Evolutionary conservation across 1,140 invertebrate species (phyloP), one percentile per base, ranked within the genome.

Genomic region (Nasonia vitripennis): DNA sequence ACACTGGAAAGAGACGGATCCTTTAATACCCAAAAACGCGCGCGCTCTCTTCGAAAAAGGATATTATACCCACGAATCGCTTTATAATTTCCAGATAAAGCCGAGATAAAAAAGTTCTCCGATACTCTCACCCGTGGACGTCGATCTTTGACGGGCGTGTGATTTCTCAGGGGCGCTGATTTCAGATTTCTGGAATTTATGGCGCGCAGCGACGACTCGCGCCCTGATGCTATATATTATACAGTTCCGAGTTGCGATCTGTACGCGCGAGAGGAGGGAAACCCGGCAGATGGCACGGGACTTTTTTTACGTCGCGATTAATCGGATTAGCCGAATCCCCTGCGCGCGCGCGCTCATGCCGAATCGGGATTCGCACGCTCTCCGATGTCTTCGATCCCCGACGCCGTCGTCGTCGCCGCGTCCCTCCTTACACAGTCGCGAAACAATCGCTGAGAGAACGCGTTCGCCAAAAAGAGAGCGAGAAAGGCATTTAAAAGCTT

Each of bases 101-200:
- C 77, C 67, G 55, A 67, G 81, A 83, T 83, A 83, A 83, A 34
- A 67, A 45, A 45, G 41, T 27, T 27, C 41, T 45, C 10, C 41
- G 6, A 45, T 2, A 68, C 89, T 90, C 90, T 91, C 67, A 27
- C 67, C 11, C 20, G 31, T 1, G 68, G 9, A 10, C n/a, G 55
- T 5, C 14, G 10, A 71, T 71, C 27, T 27, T 71, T 34, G 68
- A 71, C 68, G 68, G 68, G 68, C 68, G 68, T 34, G 68, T 31
- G 68, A 62, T 55, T 55, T 55, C 17, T 85, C 87, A 89, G 87
- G 88, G 88, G 68, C 79, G 85, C 79, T 89, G 89, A 92, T 92
- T 93, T 93, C 91, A 90, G 89, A 92, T 93, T 93, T 91, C 87
- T 89, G 89, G 88, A 93, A 93, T 93, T 92, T 91, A 93, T 91